These are phyloP conservation scores for Melanchra persicariae DNA, from an alignment of 2,888 invertebrate genomes.

Conservation along the genomic window DNA sequence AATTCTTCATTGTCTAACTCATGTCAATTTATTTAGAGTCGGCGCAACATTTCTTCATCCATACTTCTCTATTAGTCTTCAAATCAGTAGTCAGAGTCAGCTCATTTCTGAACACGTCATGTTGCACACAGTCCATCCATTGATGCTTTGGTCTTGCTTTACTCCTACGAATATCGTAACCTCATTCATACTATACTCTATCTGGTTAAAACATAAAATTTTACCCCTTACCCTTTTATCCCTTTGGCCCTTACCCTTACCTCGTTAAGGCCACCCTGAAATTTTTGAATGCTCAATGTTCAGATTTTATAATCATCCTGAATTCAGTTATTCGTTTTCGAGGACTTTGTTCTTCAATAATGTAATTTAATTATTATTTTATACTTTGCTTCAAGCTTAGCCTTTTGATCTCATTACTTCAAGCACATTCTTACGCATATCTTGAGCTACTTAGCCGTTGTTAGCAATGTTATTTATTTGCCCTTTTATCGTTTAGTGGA, in stretches of 20 bases:
- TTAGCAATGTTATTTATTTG: conserved; percentile 8
- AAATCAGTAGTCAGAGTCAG: background rate
- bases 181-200: too few relatives aligned
- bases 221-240: too few relatives aligned
- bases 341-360: conserved; percentile 18
- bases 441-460: background rate
- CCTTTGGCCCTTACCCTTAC: too few relatives aligned
- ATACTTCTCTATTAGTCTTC: background rate
- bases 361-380: conserved; percentile 18
- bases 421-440: conserved; percentile 19
- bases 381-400: conserved; percentile 18
- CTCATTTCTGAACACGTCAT: too few relatives aligned
- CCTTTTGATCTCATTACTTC: conserved; percentile 38
- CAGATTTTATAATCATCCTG: background rate
- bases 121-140: too few relatives aligned
- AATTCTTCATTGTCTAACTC: background rate
- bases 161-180: too few relatives aligned
- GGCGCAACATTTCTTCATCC: background rate
- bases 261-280: background rate
- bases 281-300: background rate
- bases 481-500: background rate
- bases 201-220: too few relatives aligned
- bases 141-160: too few relatives aligned
- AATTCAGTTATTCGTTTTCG: conserved; percentile 8
- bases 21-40: background rate